Percentiles rank a stretch among this genome's conserved stretches.
These are phyloP conservation scores for Eupeodes latifasciatus DNA, from an alignment of 2,888 invertebrate species.

Conservation along the genomic window DNA sequence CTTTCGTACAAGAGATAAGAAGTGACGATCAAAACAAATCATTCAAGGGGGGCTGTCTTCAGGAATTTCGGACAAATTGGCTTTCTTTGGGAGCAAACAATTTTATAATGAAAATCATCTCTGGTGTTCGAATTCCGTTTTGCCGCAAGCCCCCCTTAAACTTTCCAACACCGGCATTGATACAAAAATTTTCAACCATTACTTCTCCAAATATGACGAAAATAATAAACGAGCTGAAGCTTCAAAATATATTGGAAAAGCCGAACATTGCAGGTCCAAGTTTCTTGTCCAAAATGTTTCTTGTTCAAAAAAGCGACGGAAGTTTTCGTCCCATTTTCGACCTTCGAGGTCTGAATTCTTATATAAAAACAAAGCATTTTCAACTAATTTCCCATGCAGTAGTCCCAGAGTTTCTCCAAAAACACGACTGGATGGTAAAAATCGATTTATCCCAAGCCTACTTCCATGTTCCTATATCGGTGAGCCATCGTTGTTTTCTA, in stretches of 20 bases:
- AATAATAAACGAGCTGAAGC: background rate
- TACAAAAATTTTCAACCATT: background rate
- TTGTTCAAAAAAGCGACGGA: slow-evolving; percentile 27
- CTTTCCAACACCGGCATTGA: slow-evolving; percentile 1
- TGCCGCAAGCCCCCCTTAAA: slow-evolving; percentile 4
- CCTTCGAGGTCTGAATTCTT: slow-evolving; percentile 35
- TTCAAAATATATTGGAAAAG: background rate
- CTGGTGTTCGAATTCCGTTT: slow-evolving; percentile 36
- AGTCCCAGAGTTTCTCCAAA: slow-evolving; percentile 49
- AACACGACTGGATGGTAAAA: slow-evolving; percentile 39
- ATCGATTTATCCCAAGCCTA: too few relatives aligned
- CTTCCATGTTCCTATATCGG: too few relatives aligned
- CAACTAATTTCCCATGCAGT: slow-evolving; percentile 33
- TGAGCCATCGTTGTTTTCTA: too few relatives aligned
- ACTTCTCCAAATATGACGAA: slow-evolving; percentile 15
- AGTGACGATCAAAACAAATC: background rate
- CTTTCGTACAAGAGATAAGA: slow-evolving; percentile 20
- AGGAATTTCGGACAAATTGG: slow-evolving; percentile 18
- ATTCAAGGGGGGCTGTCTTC: too few relatives aligned
- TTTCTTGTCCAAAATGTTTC: slow-evolving; percentile 46
- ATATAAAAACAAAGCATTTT: slow-evolving; percentile 40
- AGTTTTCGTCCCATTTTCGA: slow-evolving; percentile 36
- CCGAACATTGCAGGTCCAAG: background rate
- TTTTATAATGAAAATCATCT: slow-evolving; percentile 37
- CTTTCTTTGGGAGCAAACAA: slow-evolving; percentile 28